Evolutionary conservation across 2,888 invertebrate genomes (phyloP), one percentile per base, ranked within the genome.

Genomic region (Brachyopa scutellaris): DNA sequence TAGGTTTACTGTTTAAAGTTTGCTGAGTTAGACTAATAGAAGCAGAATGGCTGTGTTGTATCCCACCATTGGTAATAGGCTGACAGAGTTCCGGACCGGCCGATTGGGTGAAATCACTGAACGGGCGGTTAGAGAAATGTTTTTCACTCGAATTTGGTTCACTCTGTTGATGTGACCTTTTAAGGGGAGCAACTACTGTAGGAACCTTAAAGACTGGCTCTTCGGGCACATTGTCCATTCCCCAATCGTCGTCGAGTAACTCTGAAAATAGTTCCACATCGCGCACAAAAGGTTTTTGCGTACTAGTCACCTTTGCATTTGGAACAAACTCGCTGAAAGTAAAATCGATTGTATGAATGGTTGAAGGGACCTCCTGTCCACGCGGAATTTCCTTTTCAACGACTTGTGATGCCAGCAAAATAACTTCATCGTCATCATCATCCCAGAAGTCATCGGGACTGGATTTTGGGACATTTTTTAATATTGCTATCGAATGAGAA

Each of bases 401-500:
- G 23, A 86, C 86, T 85, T 90, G 90, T 0, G 90, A 88, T 38
- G 90, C 90, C 79, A 89, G 67, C 11, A 90, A 70, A 11, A 90
- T 87, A 5, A 87, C 87, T 69, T 90, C 89, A 53, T 90, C 90
- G 53, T 90, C 89, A n/a, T 90, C 89, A 59, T 88, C 88, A 45
- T 86, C 88, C 89, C 89, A 90, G 8, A 88, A 87, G 33, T 88
- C 87, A 19, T 84, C 79, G 1, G 66, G 82, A 15, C 73, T 84
- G 9, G 64, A 80, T 36, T 70, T 74, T 13, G 38, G 57, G 26
- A 51, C 79, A 26, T 57, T 64, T 67, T 51, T 13, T 8, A 26
- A 17, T 6, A 59, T 64, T 7, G 3, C 84, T 82, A 9, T 7
- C 33, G 8, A 23, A 51, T 19, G 2, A 5, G 9, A 40, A 33